phyloP scores from a whole-genome alignment of 2,113 vertebrate genomes.

The Tinamus guttatus region DNA sequence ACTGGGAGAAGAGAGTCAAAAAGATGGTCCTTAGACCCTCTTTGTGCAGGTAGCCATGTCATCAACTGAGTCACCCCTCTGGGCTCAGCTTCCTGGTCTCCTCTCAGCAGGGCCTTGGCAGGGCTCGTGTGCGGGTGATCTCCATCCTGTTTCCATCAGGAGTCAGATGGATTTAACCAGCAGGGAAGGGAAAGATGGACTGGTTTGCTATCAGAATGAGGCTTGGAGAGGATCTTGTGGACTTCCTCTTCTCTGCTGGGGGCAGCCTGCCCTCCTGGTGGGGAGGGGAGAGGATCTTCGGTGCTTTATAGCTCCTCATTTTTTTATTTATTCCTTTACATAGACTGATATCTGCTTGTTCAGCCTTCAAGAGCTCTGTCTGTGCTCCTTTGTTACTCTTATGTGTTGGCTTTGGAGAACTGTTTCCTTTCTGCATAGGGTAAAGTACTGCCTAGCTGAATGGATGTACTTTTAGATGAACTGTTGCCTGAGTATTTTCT shows the following conservation, averaged over 20 bases:
- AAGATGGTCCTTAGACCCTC: background rate
- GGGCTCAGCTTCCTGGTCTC: background rate
- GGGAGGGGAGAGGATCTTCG: background rate
- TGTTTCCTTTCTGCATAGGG: background rate
- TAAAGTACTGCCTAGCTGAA: background rate
- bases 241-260: accelerated
- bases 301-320: background rate
- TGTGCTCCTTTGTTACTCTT: background rate
- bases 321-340: background rate
- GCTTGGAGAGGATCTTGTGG: accelerated
- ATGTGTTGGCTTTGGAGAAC: background rate
- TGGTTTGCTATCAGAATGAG: background rate
- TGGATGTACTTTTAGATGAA: background rate
- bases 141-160: background rate
- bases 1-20: background rate
- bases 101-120: background rate
- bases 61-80: accelerated
- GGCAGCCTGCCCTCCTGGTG: background rate
- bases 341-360: background rate
- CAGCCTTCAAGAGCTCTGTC: background rate
- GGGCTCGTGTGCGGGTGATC: background rate
- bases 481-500: background rate
- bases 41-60: accelerated
- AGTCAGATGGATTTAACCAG: background rate
- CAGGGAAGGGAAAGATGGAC: background rate